Base-by-base conservation (phyloP, 2,888 invertebrate species). In the Polylopha cassiicola region DNA sequence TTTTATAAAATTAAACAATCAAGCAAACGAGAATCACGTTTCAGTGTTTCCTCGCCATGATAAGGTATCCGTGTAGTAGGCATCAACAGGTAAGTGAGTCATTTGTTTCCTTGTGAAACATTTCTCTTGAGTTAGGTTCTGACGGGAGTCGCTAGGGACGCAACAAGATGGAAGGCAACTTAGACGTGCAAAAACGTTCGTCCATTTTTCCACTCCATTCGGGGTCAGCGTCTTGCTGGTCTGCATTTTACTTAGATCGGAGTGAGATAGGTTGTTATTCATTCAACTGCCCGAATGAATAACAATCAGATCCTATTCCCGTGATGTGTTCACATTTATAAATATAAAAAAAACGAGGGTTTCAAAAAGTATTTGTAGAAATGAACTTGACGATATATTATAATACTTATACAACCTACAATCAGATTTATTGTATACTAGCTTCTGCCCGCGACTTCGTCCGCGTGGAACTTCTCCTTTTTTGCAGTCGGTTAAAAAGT, bases 41-140 rank as follows among this genome's bases (percentile, higher is more conserved):
- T 48, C 49, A 53, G 50, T 61, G n/a, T 47, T 57, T 47, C 43
- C 55, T 50, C 52, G 50, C 55, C 55, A 45, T 48, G 48, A 48
- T 55, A 20, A n/a, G 4, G 6, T 14, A 9, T 18, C 38, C 15
- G 29, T 28, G 13, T 30, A 20, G 61, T 56, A 55, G 59, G 63
- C 63, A 73, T 78, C 78, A 78, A 78, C 78, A 78, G 76, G 79
- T 78, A 78, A 77, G 72, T 71, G 75, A 76, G 72, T 67, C 75
- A 73, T 78, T 78, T 76, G 68, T 78, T 75, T 51, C 58, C 48
- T 43, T 53, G 49, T 59, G 61, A 70, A 73, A 68, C 64, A 76
- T 73, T 69, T 61, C 63, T 60, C 53, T 56, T 54, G 62, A 70
- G 65, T 59, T 51, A 64, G 64, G 61, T 61, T 58, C 43, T 63